Conservation (phyloP, 2,888 invertebrate species). For the Agrilus cyanescens region DNA sequence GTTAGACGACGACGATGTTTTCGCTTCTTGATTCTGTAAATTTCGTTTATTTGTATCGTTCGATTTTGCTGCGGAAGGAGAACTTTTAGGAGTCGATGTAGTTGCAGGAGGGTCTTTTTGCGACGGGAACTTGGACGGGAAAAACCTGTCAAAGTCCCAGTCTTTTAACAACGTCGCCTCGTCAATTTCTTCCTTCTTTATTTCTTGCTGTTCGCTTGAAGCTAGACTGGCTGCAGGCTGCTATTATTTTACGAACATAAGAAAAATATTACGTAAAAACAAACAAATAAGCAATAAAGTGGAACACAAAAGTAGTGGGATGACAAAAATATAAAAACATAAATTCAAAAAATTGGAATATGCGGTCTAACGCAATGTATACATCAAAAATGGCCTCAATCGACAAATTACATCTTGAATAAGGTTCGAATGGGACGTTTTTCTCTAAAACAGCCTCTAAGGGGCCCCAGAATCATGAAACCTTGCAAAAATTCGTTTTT, state of each 20-base stretch:
- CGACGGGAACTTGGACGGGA: conserved; percentile 42
- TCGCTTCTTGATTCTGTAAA: conserved; percentile 27
- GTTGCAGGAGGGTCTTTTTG: conserved; percentile 9
- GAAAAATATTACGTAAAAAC: conserved; percentile 8
- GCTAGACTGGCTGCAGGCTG: conserved; percentile 34
- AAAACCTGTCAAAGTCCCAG: conserved; percentile 81
- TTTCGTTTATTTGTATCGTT: conserved; percentile 33
- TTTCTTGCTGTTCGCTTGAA: conserved; percentile 26
- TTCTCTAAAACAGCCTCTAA: no score
- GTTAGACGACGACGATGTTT: conserved; percentile 33
- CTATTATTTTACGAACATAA: conserved; percentile 26
- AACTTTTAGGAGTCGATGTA: conserved; percentile 13
- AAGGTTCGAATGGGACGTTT: no score
- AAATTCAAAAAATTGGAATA: conserved; percentile 17
- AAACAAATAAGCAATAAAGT: conserved; percentile 11
- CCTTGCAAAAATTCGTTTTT: no score
- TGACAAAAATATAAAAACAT: conserved; percentile 18
- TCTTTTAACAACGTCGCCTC: conserved; percentile 72
- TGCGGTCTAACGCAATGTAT: background rate
- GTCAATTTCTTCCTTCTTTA: conserved; percentile 39
- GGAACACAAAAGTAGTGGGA: conserved; percentile 13
- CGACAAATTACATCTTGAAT: no score
- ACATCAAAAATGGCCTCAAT: no score
- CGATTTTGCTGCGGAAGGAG: conserved; percentile 21
- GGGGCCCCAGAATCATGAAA: no score